phyloP scores from a whole-genome alignment of 1,140 invertebrate genomes.

The Asobara japonica region DNA sequence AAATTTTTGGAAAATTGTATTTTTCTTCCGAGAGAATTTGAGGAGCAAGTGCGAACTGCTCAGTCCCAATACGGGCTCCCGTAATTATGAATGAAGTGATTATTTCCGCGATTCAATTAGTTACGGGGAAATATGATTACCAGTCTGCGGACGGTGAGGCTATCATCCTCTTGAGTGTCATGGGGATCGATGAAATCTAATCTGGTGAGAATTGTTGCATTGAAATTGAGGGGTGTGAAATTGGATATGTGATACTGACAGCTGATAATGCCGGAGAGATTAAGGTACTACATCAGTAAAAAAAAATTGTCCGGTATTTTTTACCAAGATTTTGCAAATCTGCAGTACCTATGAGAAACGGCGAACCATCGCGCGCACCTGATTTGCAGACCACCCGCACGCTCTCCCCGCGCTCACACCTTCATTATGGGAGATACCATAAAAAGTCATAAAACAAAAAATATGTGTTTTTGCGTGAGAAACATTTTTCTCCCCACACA shows the following conservation, averaged over 20 bases:
- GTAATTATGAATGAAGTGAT: slow-evolving; percentile 1
- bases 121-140: not conserved
- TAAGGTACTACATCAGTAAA: no score
- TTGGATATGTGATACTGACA: not conserved
- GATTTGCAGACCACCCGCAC: no score
- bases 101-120: slow-evolving; percentile 1
- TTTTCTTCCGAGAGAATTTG: not conserved
- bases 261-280: no score
- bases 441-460: no score
- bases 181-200: slow-evolving; percentile 7
- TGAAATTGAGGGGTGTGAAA: slow-evolving; percentile 1
- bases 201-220: not conserved
- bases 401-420: no score
- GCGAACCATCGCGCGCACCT: no score
- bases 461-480: no score
- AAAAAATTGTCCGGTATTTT: not conserved
- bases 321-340: not conserved
- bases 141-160: not conserved
- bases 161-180: not conserved
- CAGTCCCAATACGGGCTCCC: not conserved
- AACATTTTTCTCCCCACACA: no score
- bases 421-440: no score
- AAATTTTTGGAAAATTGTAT: not conserved
- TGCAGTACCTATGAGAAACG: no score
- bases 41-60: not conserved